Conservation (phyloP, 2,888 invertebrate genomes). For the Torymus tubicola region DNA sequence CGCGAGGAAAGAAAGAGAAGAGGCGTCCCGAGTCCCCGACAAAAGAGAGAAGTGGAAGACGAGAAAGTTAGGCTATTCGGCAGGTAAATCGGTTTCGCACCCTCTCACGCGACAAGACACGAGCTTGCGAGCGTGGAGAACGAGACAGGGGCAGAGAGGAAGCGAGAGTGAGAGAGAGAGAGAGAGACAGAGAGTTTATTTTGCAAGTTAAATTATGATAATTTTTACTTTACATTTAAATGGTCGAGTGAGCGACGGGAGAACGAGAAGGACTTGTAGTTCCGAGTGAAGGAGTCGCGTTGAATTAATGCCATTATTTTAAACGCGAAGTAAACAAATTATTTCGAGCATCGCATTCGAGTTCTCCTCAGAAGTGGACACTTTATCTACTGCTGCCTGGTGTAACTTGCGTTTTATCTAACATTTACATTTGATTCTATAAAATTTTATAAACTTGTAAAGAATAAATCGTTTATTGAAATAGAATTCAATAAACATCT, state of each 20-base stretch:
- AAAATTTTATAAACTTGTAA: too few species aligned
- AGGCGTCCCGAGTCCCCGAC: slow-evolving; percentile 10
- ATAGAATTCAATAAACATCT: too few species aligned
- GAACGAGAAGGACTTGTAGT: too few species aligned
- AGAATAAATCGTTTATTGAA: too few species aligned
- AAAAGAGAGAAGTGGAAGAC: slow-evolving; percentile 23
- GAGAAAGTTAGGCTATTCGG: slow-evolving; percentile 48
- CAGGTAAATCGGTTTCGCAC: slow-evolving; percentile 50
- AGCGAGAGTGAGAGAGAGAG: neutral
- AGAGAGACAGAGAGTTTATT: slow-evolving; percentile 22
- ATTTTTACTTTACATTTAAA: slow-evolving; percentile 55
- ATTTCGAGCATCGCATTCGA: slow-evolving; percentile 5
- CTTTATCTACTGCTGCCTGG: too few species aligned
- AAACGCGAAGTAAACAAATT: slow-evolving; percentile 27
- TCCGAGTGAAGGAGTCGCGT: neutral
- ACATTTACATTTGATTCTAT: too few species aligned
- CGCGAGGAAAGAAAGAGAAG: slow-evolving; percentile 3
- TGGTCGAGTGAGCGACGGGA: slow-evolving; percentile 15
- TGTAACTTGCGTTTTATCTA: too few species aligned
- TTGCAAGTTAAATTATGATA: slow-evolving; percentile 54
- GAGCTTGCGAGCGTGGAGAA: neutral
- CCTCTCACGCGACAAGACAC: slow-evolving; percentile 26
- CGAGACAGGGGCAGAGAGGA: too few species aligned
- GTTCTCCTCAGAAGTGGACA: neutral
- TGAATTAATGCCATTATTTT: slow-evolving; percentile 31